A percentile compares a stretch with the other conserved stretches of the same genome.
Conservation (phyloP, 2,797 vertebrate species). For the Xerus rutilus region DNA sequence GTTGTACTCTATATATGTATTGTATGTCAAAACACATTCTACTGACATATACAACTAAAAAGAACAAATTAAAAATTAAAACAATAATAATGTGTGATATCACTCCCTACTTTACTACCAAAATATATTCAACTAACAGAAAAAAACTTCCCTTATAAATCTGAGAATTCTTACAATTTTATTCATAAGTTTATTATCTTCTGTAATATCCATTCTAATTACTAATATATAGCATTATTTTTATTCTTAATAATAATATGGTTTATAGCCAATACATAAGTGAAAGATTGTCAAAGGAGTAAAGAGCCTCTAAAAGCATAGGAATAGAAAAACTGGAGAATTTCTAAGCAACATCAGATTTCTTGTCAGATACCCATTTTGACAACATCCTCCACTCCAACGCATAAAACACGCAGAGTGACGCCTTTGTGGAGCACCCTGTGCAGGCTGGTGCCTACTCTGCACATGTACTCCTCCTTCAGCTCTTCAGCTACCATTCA, state of each 20-base stretch:
- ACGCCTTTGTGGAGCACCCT: rapidly evolving
- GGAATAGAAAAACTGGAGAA: not conserved
- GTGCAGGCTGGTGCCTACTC: not conserved
- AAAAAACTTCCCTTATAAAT: not conserved
- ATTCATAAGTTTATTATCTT: constrained; percentile 20
- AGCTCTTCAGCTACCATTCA: not conserved
- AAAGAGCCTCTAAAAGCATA: not conserved
- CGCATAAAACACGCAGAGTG: rapidly evolving
- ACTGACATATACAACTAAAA: no score
- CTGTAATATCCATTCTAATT: not conserved
- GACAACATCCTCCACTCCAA: no score
- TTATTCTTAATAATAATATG: constrained; percentile 7
- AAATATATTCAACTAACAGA: not conserved
- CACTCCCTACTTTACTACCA: not conserved
- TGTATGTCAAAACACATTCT: no score
- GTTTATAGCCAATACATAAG: not conserved
- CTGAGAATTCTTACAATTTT: not conserved
- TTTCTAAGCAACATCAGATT: not conserved
- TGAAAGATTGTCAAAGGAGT: not conserved
- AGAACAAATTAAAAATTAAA: no score
- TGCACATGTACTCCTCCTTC: not conserved
- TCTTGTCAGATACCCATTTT: not conserved
- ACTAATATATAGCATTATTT: not conserved
- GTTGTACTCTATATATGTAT: no score
- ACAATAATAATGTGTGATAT: not conserved